Percentiles rank a stretch among this genome's conserved stretches.
Evolutionary conservation across 2,888 invertebrate genomes (phyloP).

Genomic region (Lasioglossum malachurum): DNA sequence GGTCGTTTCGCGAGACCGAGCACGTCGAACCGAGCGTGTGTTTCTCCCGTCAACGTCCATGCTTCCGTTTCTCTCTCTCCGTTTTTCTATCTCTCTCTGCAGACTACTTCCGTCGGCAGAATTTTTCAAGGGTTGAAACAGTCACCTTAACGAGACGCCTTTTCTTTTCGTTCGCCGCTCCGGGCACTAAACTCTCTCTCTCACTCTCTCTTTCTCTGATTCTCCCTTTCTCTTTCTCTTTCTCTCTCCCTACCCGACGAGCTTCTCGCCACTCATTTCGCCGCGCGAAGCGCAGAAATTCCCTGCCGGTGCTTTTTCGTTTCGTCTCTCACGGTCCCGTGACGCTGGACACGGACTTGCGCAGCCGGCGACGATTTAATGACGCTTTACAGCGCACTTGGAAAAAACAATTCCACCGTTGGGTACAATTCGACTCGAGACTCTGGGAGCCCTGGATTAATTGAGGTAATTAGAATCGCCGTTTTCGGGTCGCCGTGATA

Average conservation of each 20-base stretch:
- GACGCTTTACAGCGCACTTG: slow-evolving; percentile 27
- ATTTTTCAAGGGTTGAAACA: slow-evolving; percentile 67
- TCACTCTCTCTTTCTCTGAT: not conserved
- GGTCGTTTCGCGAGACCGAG: slow-evolving; percentile 22
- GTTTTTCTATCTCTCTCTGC: not conserved
- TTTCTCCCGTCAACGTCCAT: slow-evolving; percentile 32
- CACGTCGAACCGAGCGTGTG: slow-evolving; percentile 34
- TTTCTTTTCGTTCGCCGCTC: slow-evolving; percentile 63
- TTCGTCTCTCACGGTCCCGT: not conserved
- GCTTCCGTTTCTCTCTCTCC: not conserved
- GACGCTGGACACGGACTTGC: slow-evolving; percentile 37
- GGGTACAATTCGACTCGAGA: not conserved
- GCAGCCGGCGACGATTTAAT: slow-evolving; percentile 42
- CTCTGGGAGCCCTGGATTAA: slow-evolving; percentile 17
- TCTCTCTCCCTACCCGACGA: slow-evolving; percentile 16
- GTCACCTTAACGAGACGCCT: slow-evolving; percentile 71
- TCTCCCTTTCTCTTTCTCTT: not conserved
- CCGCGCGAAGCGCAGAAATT: slow-evolving; percentile 31
- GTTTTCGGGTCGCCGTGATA: not conserved
- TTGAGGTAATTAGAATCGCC: slow-evolving; percentile 19
- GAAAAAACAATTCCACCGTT: slow-evolving; percentile 43
- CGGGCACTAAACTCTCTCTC: slow-evolving; percentile 56
- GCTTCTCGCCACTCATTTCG: slow-evolving; percentile 55
- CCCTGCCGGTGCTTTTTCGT: slow-evolving; percentile 32
- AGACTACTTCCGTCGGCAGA: slow-evolving; percentile 55